Evolutionary conservation across 2,797 vertebrate genomes (phyloP).

Genomic region (Platyrinchus mystaceus): DNA sequence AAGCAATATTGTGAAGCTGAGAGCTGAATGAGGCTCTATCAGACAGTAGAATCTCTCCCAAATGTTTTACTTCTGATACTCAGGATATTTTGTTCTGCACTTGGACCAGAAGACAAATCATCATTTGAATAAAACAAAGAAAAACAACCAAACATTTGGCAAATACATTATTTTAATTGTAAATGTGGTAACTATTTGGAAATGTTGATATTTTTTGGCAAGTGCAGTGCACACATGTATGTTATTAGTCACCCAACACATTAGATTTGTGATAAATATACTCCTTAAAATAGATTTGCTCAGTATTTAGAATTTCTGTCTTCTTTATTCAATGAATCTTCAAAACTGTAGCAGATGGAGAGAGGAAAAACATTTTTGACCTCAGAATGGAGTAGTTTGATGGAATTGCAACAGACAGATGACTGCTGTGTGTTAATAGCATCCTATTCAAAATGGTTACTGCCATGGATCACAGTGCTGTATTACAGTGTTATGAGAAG

Average conservation of each 20-base stretch:
- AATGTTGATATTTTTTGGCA: conserved; percentile 45
- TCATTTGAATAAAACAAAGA: conserved; percentile 26
- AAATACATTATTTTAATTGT: conserved; percentile 51
- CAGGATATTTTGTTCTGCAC: conserved; percentile 33
- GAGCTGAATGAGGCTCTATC: background rate
- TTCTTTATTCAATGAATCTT: conserved; percentile 22
- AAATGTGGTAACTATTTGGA: conserved; percentile 47
- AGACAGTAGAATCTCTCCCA: background rate
- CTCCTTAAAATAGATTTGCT: conserved; percentile 43
- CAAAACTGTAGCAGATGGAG: conserved; percentile 13
- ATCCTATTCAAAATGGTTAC: conserved; percentile 14
- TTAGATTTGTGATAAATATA: conserved; percentile 32
- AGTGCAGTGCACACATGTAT: background rate
- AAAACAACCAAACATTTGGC: conserved; percentile 25
- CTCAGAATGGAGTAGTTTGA: background rate
- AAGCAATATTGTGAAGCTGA: background rate
- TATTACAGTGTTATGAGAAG: background rate
- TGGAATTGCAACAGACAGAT: background rate
- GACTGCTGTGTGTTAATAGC: background rate
- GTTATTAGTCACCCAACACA: conserved; percentile 36
- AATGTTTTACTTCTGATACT: conserved; percentile 18
- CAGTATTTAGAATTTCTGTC: background rate
- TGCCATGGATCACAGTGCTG: background rate
- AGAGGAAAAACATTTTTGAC: conserved; percentile 20
- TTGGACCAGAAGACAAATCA: background rate